A percentile compares a stretch with the other conserved stretches of the same genome.
These are phyloP conservation scores for Alentia gelatinosa DNA, from an alignment of 2,888 invertebrate species.

Conservation along the genomic window DNA sequence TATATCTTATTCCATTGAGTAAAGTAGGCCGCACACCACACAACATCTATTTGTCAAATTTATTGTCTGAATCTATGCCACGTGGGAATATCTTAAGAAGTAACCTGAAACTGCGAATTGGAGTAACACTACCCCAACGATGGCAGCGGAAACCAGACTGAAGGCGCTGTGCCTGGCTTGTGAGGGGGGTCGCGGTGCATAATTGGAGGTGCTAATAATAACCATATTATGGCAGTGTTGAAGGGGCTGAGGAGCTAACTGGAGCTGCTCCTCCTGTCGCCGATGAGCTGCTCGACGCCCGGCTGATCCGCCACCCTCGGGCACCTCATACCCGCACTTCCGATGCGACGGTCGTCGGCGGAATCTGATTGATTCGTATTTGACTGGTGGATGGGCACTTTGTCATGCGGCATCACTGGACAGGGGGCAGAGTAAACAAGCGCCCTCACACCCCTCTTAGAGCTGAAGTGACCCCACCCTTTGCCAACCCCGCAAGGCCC, in stretches of 20 bases:
- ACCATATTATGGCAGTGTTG: background rate
- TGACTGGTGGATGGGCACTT: background rate
- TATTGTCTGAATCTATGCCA: no score
- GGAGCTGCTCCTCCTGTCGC: background rate
- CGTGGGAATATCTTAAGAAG: no score
- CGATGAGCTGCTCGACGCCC: background rate
- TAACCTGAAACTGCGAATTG: no score
- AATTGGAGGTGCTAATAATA: background rate
- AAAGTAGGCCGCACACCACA: no score
- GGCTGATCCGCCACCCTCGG: background rate
- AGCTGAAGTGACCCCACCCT: background rate
- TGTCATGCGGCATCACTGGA: background rate
- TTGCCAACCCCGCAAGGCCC: background rate
- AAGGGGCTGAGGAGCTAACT: background rate
- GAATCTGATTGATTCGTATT: background rate
- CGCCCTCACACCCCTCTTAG: no score
- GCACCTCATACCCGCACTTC: background rate
- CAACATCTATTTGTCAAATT: no score
- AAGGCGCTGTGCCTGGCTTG: no score
- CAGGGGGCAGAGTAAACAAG: background rate
- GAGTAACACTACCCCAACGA: no score
- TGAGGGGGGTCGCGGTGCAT: no score
- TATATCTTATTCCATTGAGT: no score
- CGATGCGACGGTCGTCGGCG: background rate
- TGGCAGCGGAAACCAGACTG: no score